phyloP scores from a whole-genome alignment of 2,113 vertebrate species.

The Lophura nycthemera region DNA sequence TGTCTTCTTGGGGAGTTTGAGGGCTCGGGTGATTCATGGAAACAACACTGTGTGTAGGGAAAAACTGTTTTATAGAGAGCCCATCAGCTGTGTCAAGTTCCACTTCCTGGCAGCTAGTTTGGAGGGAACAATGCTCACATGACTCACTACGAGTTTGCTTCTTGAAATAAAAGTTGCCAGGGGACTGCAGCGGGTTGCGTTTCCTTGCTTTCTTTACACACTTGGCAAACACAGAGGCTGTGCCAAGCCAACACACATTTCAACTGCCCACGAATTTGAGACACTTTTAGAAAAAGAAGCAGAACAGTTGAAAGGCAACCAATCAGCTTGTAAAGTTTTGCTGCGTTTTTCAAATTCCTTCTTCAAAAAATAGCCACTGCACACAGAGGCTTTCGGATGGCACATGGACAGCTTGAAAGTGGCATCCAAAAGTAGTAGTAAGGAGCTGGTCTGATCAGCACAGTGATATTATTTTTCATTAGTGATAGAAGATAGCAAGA shows the following conservation, averaged over 20 bases:
- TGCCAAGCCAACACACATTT: background rate
- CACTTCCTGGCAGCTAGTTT: constrained; percentile 30
- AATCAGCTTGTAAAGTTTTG: constrained; percentile 12
- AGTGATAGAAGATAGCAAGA: background rate
- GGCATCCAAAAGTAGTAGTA: background rate
- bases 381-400: background rate
- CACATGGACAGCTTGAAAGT: background rate
- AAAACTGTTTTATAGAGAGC: background rate
- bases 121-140: background rate
- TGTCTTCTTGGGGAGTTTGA: background rate
- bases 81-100: background rate
- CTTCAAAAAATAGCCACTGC: background rate
- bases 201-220: constrained; percentile 34
- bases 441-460: background rate
- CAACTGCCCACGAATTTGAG: background rate
- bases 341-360: constrained; percentile 13
- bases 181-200: background rate
- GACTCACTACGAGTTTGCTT: constrained; percentile 52
- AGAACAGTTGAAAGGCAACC: background rate
- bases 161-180: background rate
- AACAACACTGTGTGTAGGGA: background rate
- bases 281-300: constrained; percentile 9
- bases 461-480: background rate
- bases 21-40: background rate
- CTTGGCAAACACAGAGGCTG: background rate